Percentiles rank a stretch among this genome's conserved stretches.
Evolutionary conservation across 1,140 invertebrate genomes (phyloP).

Genomic region (Lucilia sericata): DNA sequence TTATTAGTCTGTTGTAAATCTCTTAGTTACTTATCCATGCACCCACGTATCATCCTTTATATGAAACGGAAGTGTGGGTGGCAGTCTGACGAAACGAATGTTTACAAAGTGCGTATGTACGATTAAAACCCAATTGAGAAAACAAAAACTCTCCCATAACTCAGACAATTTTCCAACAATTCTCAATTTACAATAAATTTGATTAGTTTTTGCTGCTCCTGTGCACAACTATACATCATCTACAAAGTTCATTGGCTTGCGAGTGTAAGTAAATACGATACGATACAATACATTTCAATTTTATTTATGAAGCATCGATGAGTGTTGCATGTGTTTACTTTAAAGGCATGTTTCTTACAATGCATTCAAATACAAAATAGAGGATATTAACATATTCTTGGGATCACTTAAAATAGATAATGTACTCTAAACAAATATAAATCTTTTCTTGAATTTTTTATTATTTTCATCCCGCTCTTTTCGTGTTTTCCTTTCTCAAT

Average conservation of each 20-base stretch:
- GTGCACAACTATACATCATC: neutral
- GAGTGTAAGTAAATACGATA: neutral
- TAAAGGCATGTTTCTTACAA: neutral
- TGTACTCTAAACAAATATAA: slow-evolving; percentile 44
- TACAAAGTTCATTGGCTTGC: slow-evolving; percentile 17
- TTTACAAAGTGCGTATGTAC: slow-evolving; percentile 32
- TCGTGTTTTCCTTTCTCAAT: neutral
- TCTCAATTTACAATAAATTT: neutral
- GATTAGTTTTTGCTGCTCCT: neutral
- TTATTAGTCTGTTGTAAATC: too few species aligned
- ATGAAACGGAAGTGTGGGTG: slow-evolving; percentile 32
- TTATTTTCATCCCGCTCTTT: neutral
- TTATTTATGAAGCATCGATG: neutral
- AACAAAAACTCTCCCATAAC: neutral
- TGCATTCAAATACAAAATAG: slow-evolving; percentile 1
- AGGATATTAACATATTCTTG: slow-evolving; percentile 43
- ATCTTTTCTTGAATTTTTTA: slow-evolving; percentile 25
- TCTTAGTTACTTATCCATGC: neutral
- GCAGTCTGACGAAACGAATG: slow-evolving; percentile 14
- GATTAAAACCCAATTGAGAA: slow-evolving; percentile 16
- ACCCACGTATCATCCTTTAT: neutral
- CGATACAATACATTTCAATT: neutral
- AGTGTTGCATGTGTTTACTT: neutral
- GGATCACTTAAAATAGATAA: slow-evolving; percentile 41
- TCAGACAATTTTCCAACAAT: neutral